Conservation (phyloP, 2,113 vertebrate genomes). For the Egretta garzetta region DNA sequence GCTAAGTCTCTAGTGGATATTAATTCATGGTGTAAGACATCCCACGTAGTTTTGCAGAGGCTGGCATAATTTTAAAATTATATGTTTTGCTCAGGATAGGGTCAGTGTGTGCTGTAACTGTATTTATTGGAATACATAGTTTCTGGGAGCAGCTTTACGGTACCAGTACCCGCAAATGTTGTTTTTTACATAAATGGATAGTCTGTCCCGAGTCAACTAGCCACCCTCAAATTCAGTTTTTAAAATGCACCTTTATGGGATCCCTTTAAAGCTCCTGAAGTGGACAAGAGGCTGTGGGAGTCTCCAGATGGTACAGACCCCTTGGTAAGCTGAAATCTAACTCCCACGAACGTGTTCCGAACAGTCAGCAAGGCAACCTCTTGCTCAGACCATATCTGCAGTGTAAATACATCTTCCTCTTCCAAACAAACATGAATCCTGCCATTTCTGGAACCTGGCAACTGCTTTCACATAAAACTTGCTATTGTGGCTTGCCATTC, state of each 20-base stretch:
- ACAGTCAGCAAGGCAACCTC: constrained; percentile 41
- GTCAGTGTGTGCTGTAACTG: constrained; percentile 9
- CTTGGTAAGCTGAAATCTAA: not conserved
- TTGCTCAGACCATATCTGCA: constrained; percentile 5
- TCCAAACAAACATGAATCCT: constrained; percentile 41
- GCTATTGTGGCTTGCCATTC: not conserved
- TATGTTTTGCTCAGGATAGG: constrained; percentile 65
- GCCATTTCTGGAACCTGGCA: constrained; percentile 44
- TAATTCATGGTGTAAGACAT: constrained; percentile 80
- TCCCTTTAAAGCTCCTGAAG: not conserved
- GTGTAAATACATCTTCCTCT: constrained; percentile 30
- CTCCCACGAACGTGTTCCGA: not conserved
- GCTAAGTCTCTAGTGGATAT: constrained; percentile 78
- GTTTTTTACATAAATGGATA: not conserved
- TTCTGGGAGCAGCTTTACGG: constrained; percentile 8
- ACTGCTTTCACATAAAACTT: constrained; percentile 25
- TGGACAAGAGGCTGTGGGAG: constrained; percentile 5
- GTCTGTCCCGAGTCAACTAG: not conserved
- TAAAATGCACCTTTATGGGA: not conserved
- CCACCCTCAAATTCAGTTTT: not conserved
- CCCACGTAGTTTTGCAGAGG: constrained; percentile 75
- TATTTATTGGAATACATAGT: not conserved
- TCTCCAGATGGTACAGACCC: constrained; percentile 17
- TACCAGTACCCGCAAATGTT: not conserved
- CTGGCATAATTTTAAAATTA: constrained; percentile 68